phyloP scores from a whole-genome alignment of 1,140 invertebrate species.

The Ceratosolen fusciceps region DNA sequence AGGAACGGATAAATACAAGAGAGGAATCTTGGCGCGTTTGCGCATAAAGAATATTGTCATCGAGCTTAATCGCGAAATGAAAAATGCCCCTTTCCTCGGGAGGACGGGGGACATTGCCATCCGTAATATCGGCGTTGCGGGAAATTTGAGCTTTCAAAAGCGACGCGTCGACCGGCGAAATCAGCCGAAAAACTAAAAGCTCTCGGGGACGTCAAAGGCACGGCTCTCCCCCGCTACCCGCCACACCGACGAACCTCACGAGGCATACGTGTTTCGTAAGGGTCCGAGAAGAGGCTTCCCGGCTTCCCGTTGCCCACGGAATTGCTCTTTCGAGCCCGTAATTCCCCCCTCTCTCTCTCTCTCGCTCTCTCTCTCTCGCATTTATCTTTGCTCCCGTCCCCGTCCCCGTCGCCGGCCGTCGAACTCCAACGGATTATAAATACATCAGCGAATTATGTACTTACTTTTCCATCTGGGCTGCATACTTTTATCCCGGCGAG shows the following conservation, averaged over 20 bases:
- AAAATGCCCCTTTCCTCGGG: not conserved
- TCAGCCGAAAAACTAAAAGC: conserved; percentile 55
- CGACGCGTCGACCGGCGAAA: conserved; percentile 35
- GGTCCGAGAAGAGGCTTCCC: conserved; percentile 53
- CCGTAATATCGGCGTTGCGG: conserved; percentile 16
- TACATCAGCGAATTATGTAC: conserved; percentile 50
- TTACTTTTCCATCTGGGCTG: conserved; percentile 86
- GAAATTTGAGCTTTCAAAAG: conserved; percentile 37
- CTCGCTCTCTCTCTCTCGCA: not conserved
- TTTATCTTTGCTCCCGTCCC: too few species aligned
- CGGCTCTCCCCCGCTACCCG: too few species aligned
- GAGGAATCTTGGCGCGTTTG: not conserved
- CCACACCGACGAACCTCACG: conserved; percentile 29
- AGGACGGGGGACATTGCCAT: not conserved
- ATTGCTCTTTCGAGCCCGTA: conserved; percentile 41
- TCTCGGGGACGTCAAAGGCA: conserved; percentile 16
- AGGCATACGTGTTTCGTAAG: not conserved
- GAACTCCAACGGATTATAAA: not conserved
- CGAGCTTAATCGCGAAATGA: not conserved
- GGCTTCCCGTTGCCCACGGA: conserved; percentile 52
- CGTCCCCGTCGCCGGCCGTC: too few species aligned
- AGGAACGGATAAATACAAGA: not conserved
- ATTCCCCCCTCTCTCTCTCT: conserved; percentile 47
- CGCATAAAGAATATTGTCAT: not conserved
- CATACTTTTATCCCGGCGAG: conserved; percentile 86